These are phyloP conservation scores for Rhamnusium bicolor DNA, from an alignment of 2,888 invertebrate genomes.

Conservation along the genomic window DNA sequence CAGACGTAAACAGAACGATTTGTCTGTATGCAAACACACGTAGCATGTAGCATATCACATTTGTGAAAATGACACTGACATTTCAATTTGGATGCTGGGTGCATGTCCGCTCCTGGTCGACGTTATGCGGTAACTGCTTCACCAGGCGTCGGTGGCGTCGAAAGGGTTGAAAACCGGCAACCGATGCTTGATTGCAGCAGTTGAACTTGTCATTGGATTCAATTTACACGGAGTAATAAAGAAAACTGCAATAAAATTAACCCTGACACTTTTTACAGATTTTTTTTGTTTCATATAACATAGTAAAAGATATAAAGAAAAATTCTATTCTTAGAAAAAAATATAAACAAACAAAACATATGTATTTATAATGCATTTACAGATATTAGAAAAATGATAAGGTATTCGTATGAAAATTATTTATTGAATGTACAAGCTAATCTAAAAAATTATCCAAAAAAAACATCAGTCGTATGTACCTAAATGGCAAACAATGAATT, in stretches of 20 bases:
- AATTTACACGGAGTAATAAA: conserved; percentile 36
- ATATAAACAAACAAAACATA: not conserved
- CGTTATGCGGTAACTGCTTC: conserved; percentile 58
- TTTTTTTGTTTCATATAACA: not conserved
- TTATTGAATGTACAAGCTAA: too few relatives aligned
- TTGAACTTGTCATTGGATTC: conserved; percentile 53
- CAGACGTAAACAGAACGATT: conserved; percentile 63
- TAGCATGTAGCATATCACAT: conserved; percentile 53
- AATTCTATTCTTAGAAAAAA: not conserved
- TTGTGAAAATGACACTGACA: conserved; percentile 69
- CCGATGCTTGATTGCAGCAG: conserved; percentile 53
- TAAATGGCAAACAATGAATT: too few relatives aligned
- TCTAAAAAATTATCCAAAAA: too few relatives aligned
- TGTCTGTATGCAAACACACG: conserved; percentile 57
- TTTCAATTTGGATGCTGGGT: conserved; percentile 68
- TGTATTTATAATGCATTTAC: too few relatives aligned
- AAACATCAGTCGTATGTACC: too few relatives aligned
- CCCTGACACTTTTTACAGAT: not conserved
- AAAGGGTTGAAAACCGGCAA: conserved; percentile 45
- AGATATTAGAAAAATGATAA: too few relatives aligned
- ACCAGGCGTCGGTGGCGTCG: conserved; percentile 56
- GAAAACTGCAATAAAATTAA: conserved; percentile 1
- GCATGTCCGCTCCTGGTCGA: conserved; percentile 59
- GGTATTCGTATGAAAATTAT: too few relatives aligned
- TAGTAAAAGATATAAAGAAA: too few relatives aligned